Base-by-base conservation (phyloP, 2,113 vertebrate genomes). In the Archocentrus centrarchus region DNA sequence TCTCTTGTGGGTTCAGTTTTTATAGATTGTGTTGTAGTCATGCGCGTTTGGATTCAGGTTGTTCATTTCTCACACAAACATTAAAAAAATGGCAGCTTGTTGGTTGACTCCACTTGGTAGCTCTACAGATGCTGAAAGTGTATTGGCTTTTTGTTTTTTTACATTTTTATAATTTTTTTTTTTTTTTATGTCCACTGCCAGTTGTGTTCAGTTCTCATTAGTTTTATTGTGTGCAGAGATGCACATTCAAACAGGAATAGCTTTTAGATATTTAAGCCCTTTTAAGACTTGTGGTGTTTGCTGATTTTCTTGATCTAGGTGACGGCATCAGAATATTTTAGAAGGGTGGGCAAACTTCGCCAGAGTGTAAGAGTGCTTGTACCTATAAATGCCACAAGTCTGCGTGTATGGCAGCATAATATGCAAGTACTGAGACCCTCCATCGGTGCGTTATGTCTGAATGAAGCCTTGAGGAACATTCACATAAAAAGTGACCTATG, bases 1-100 rank as follows among this genome's bases (percentile, higher is more conserved):
- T 87, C 79, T 53, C 61, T n/a, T 32, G 75, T 79, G 81, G 37
- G 17, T 89, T 80, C 59, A 39, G 70, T 59, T 86, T 61, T 61
- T 35, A 77, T 58, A n/a, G 20, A 18, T 62, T 64, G n/a, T 35
- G 11, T 77, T 79, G 62, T 58, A 78, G 18, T 44, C 22, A 8
- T 7, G 20, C 14, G 10, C 44, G 14, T 82, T 77, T 59, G 63
- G 60, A 86, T 61, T 84, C 15, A 39, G 44, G 73, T 84, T 79
- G 7, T 24, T 62, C 2, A 58, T 78, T 75, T 82, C 10, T 66
- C 11, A 24, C 18, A 22, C n/a, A 32, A 41, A 41, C 35, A 61
- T 32, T 59, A 57, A 75, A 61, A 30, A 61, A 87, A 81, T 2
- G 81, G 88, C 84, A 91, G 86, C 89, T 93, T 64, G 17, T 78